These are phyloP conservation scores for Peromyscus maniculatus DNA, from an alignment of 2,113 vertebrate species.

Conservation along the genomic window DNA sequence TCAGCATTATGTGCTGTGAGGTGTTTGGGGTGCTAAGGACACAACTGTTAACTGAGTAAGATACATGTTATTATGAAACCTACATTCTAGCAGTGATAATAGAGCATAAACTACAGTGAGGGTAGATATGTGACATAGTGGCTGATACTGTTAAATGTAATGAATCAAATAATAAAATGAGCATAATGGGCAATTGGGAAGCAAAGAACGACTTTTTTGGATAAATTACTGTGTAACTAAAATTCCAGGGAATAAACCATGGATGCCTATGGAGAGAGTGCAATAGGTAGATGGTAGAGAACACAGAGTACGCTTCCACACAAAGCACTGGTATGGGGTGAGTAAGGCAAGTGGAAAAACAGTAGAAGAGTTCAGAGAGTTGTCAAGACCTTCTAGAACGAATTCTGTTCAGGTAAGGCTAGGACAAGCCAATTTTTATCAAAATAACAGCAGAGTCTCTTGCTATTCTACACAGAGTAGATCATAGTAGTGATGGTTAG, in stretches of 20 bases:
- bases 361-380: not conserved
- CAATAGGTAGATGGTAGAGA: too few relatives aligned
- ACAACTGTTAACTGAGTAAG: too few relatives aligned
- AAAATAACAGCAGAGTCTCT: not conserved
- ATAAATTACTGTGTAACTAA: not conserved
- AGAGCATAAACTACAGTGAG: not conserved
- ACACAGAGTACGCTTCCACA: not conserved
- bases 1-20: not conserved
- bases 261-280: not conserved
- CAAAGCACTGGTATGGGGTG: not conserved
- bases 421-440: too few relatives aligned
- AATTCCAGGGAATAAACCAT: not conserved
- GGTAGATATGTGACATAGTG: rapidly evolving
- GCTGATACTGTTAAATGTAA: not conserved
- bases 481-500: too few relatives aligned
- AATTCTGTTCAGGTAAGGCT: not conserved
- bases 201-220: not conserved
- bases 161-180: not conserved
- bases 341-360: not conserved
- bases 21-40: not conserved
- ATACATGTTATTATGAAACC: not conserved
- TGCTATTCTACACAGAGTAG: not conserved
- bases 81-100: not conserved
- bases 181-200: not conserved
- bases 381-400: not conserved